Conservation (phyloP, 2,797 vertebrate species). For the Epinephelus awoara region DNA sequence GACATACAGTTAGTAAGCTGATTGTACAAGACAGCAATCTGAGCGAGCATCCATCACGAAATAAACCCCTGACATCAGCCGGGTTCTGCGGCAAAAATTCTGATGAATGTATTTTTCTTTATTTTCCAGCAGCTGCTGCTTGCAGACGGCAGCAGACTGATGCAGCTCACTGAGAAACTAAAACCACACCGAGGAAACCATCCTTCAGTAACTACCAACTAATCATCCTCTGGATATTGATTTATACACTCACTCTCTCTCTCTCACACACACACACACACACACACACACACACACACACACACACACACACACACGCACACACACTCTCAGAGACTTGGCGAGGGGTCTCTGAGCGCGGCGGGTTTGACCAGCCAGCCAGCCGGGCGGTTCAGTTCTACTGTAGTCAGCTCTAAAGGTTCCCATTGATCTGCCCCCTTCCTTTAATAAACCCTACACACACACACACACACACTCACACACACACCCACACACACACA, state of each 20-base stretch:
- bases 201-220: constrained; percentile 79
- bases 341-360: constrained; percentile 66
- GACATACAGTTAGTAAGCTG: not conserved
- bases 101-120: constrained; percentile 40
- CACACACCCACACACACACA: constrained; percentile 28
- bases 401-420: constrained; percentile 82
- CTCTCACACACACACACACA: too few relatives aligned
- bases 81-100: not conserved
- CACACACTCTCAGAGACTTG: constrained; percentile 13
- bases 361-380: constrained; percentile 71
- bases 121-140: constrained; percentile 40
- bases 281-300: constrained; percentile 11
- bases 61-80: not conserved
- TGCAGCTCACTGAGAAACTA: constrained; percentile 66
- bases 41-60: not conserved
- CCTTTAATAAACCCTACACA: constrained; percentile 73
- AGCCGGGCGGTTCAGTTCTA: constrained; percentile 74
- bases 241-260: constrained; percentile 31
- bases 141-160: constrained; percentile 58
- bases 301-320: constrained; percentile 17
- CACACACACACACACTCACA: constrained; percentile 35
- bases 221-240: constrained; percentile 79
- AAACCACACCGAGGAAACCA: constrained; percentile 71
- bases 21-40: not conserved
- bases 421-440: constrained; percentile 78